Conservation (phyloP, 2,888 invertebrate species). For the Andricus curvator region DNA sequence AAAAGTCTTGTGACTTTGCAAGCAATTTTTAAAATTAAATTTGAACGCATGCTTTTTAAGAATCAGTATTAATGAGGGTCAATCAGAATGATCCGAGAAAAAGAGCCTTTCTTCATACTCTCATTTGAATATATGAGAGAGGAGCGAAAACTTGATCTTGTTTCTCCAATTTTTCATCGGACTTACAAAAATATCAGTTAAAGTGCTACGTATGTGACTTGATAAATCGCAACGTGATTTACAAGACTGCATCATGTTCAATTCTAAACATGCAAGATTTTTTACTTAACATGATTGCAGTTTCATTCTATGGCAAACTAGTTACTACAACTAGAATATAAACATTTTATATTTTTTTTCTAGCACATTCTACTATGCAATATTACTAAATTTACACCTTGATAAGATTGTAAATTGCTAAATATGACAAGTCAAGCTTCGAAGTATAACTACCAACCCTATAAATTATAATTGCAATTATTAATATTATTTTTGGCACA, state of each 20-base stretch:
- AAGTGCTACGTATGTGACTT: not conserved
- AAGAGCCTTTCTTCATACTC: not conserved
- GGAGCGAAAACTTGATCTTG: not conserved
- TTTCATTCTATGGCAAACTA: not conserved
- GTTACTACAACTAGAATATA: not conserved
- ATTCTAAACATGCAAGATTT: constrained; percentile 20
- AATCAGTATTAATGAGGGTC: not conserved
- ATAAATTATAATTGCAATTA: not conserved
- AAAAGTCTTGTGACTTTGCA: not conserved
- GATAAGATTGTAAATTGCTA: not conserved
- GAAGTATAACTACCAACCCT: not conserved
- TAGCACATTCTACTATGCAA: not conserved
- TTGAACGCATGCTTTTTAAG: not conserved
- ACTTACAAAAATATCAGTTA: not conserved
- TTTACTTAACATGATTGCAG: not conserved
- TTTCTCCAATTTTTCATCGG: not conserved
- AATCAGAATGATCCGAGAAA: not conserved
- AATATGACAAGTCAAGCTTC: not conserved
- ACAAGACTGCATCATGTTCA: not conserved
- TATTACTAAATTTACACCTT: not conserved
- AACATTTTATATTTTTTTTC: not conserved
- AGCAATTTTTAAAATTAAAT: not conserved
- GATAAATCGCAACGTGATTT: constrained; percentile 1
- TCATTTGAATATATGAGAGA: not conserved
- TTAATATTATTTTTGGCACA: not conserved